A percentile compares a stretch with the other conserved stretches of the same genome.
Conservation (phyloP, 92 coral and sea anemone species). For the Metridium senile region DNA sequence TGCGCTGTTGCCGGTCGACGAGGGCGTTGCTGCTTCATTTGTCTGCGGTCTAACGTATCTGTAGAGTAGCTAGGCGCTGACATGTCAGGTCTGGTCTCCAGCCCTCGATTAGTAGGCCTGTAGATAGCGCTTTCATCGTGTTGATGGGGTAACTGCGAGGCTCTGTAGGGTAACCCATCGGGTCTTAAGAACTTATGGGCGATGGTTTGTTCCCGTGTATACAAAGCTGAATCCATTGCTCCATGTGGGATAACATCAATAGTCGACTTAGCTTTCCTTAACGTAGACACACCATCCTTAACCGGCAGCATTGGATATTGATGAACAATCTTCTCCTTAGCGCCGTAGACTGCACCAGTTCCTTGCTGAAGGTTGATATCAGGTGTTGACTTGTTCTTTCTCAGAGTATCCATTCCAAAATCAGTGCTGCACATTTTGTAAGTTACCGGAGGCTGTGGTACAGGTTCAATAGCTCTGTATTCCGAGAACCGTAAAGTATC, state of each 20-base stretch:
- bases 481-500: not conserved
- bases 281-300: not conserved
- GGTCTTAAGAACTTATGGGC: not conserved
- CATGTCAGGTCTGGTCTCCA: not conserved
- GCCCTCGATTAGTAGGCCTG: not conserved
- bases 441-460: not conserved
- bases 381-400: constrained; percentile 21
- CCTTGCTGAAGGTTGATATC: not conserved
- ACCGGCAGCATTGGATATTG: not conserved
- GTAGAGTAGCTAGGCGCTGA: not conserved
- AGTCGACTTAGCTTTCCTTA: not conserved
- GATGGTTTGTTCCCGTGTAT: not conserved
- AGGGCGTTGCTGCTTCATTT: constrained; percentile 14
- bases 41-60: not conserved
- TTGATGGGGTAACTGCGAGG: not conserved
- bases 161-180: constrained; percentile 7
- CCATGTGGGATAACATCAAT: not conserved
- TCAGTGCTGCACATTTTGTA: constrained; percentile 31
- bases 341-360: not conserved
- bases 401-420: constrained; percentile 6
- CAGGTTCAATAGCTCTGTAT: not conserved
- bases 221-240: not conserved
- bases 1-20: constrained; percentile 37
- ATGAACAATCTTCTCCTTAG: not conserved
- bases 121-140: not conserved